These are phyloP conservation scores for Oreochromis spilurus DNA, from an alignment of 2,113 vertebrate genomes.

Conservation along the genomic window DNA sequence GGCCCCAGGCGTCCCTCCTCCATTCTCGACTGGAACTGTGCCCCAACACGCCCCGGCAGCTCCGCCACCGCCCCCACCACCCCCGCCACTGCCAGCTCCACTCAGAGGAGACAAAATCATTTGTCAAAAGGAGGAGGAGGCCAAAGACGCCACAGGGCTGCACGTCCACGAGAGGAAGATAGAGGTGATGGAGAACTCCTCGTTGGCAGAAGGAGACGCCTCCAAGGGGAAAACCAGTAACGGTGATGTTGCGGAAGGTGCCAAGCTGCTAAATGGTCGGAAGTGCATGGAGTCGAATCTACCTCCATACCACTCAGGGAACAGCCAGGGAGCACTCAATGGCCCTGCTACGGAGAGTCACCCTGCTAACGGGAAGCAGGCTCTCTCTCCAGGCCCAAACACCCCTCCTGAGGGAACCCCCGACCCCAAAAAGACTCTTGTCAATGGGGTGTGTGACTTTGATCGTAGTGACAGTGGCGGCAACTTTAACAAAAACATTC, in stretches of 20 bases:
- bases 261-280: constrained; percentile 95
- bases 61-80: neutral
- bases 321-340: constrained; percentile 89
- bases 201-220: constrained; percentile 80
- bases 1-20: constrained; percentile 77
- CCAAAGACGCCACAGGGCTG: constrained; percentile 96
- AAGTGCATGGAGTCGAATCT: constrained; percentile 95
- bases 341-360: constrained; percentile 83
- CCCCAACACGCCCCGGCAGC: constrained; percentile 66
- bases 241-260: constrained; percentile 82
- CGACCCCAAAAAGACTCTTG: constrained; percentile 89
- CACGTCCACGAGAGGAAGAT: constrained; percentile 97
- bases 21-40: constrained; percentile 73
- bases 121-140: constrained; percentile 99
- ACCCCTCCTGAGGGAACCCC: constrained; percentile 73
- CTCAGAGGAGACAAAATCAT: constrained; percentile 98
- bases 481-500: constrained; percentile 98
- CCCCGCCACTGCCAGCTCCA: constrained; percentile 77
- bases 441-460: constrained; percentile 98
- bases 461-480: constrained; percentile 79
- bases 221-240: constrained; percentile 85
- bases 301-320: constrained; percentile 99
- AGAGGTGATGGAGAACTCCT: constrained; percentile 98
- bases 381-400: constrained; percentile 75
- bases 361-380: constrained; percentile 86